A percentile compares a stretch with the other conserved stretches of the same genome.
Evolutionary conservation across 1,140 invertebrate genomes (phyloP).

Genomic region (Dendroctonus ponderosae): DNA sequence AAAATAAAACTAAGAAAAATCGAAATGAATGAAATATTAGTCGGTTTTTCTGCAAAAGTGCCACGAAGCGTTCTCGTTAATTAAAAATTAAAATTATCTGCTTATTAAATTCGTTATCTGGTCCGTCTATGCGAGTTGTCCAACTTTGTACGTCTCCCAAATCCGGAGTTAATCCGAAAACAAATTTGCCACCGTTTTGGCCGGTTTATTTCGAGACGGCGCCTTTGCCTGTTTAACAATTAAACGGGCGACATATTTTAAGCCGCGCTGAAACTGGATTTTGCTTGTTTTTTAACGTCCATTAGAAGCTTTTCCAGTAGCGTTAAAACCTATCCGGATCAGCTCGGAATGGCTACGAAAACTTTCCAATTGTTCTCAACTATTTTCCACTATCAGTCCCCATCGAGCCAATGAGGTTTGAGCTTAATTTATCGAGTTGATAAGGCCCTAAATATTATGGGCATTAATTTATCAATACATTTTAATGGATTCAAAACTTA

Average conservation of each 20-base stretch:
- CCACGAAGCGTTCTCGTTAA: no score
- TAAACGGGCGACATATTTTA: conserved; percentile 19
- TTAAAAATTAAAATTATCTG: no score
- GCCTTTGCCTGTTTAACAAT: conserved; percentile 18
- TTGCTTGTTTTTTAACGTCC: background rate
- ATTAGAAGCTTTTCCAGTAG: background rate
- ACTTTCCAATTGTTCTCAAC: background rate
- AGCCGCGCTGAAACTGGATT: conserved; percentile 8
- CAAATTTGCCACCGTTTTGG: conserved; percentile 13
- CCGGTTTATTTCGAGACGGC: conserved; percentile 14
- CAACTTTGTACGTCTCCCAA: background rate
- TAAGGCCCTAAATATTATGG: background rate
- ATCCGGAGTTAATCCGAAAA: conserved; percentile 12
- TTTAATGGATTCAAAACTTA: background rate
- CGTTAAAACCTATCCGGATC: no score
- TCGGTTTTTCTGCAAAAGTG: no score
- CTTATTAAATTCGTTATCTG: no score
- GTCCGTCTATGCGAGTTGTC: background rate
- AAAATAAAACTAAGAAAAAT: no score
- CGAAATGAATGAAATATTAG: no score
- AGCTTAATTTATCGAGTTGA: background rate
- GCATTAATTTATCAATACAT: background rate
- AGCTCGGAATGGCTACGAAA: background rate
- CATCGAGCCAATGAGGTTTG: background rate
- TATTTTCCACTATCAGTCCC: background rate